Percentiles rank a stretch among this genome's conserved stretches.
Conservation (phyloP, 2,113 vertebrate species). For the Cyanoramphus novaezelandiae region DNA sequence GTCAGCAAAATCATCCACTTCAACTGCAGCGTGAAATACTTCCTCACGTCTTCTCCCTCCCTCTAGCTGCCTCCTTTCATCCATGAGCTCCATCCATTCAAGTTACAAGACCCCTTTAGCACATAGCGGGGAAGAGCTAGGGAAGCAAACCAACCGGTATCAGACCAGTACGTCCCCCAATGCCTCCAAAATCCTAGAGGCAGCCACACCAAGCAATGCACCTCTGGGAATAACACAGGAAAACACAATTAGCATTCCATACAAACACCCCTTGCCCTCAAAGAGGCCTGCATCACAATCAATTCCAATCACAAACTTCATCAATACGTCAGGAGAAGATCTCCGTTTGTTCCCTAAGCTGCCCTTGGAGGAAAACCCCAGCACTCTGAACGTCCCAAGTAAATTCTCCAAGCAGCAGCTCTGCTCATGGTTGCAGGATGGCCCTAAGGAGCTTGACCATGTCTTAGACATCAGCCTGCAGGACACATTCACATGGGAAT, state of each 20-base stretch:
- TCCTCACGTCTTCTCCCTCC: background rate
- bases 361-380: background rate
- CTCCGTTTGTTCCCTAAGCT: background rate
- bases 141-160: background rate
- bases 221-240: background rate
- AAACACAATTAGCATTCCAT: background rate
- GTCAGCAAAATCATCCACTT: background rate
- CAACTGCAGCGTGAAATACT: background rate
- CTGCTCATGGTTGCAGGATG: background rate
- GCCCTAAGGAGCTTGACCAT: background rate
- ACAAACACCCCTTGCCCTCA: background rate
- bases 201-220: background rate
- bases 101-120: background rate
- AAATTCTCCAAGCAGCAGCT: background rate
- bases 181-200: background rate
- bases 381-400: accelerated
- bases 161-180: background rate
- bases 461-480: background rate
- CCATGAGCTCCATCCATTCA: background rate
- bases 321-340: background rate
- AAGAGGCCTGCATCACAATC: background rate
- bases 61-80: background rate
- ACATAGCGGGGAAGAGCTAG: background rate
- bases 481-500: accelerated
- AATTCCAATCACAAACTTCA: background rate